A percentile compares a stretch with the other conserved stretches of the same genome.
Conservation (phyloP, 1,140 invertebrate species). For the Solenopsis fugax region DNA sequence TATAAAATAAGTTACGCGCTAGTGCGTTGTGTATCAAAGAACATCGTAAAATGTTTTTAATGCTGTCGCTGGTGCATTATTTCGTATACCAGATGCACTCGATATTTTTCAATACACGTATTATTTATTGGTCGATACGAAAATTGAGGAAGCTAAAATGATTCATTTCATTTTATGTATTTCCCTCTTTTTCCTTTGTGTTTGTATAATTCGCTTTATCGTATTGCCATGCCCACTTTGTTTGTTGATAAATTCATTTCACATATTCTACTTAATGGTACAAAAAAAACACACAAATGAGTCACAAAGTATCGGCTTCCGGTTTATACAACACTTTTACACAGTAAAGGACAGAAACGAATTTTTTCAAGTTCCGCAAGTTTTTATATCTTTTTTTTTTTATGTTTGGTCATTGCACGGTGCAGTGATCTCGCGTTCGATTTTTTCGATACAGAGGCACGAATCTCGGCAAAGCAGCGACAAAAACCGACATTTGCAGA, state of each 20-base stretch:
- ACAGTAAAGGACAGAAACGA: neutral
- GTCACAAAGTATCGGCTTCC: neutral
- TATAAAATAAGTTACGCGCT: conserved; percentile 8
- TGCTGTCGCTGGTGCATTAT: conserved; percentile 24
- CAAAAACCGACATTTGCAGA: conserved; percentile 62
- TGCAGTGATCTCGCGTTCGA: conserved; percentile 23
- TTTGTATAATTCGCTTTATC: conserved; percentile 25
- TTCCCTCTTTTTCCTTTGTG: conserved; percentile 2
- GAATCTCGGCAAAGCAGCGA: neutral
- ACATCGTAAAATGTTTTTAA: conserved; percentile 19
- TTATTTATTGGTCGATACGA: conserved; percentile 26
- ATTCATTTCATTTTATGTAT: conserved; percentile 28
- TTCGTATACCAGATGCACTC: neutral
- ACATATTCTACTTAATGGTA: conserved; percentile 23
- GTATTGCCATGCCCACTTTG: neutral
- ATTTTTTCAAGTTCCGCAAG: conserved; percentile 26
- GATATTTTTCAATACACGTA: conserved; percentile 26
- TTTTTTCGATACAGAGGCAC: conserved; percentile 22
- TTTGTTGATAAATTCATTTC: neutral
- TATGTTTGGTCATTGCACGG: neutral
- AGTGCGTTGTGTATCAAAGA: neutral
- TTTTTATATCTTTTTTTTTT: conserved; percentile 43
- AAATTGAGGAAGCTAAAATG: conserved; percentile 30
- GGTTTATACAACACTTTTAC: neutral
- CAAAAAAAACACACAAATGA: neutral